These are phyloP conservation scores for Smutsia temminckii DNA, from an alignment of 2,797 vertebrate genomes.

Conservation along the genomic window DNA sequence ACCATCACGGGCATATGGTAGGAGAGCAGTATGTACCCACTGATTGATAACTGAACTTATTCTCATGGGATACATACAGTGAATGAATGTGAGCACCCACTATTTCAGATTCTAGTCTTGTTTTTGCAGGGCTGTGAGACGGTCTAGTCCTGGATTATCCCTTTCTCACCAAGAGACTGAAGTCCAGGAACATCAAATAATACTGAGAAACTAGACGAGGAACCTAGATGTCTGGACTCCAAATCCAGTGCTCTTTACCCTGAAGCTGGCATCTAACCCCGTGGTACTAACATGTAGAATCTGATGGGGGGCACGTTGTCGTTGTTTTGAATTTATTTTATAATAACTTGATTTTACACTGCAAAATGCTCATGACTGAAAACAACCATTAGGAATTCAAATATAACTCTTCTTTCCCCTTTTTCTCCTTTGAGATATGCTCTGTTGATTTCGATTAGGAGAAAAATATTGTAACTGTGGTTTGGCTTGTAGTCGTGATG, in stretches of 20 bases:
- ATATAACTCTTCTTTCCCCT: not conserved
- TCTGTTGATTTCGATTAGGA: conserved; percentile 60
- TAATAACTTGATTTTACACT: not conserved
- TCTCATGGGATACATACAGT: not conserved
- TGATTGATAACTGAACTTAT: not conserved
- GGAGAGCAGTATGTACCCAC: not conserved
- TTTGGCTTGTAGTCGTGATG: conserved; percentile 61
- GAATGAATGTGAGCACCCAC: accelerated
- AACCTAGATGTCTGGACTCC: not conserved
- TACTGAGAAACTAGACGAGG: not conserved
- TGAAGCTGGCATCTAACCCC: not conserved
- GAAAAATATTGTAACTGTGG: conserved; percentile 53
- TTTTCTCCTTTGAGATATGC: conserved; percentile 20
- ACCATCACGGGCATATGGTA: accelerated
- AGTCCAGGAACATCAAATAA: not conserved
- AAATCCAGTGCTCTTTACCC: not conserved
- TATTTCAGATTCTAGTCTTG: not conserved
- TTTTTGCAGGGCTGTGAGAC: not conserved
- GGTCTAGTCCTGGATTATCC: not conserved
- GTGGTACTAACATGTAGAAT: not conserved
- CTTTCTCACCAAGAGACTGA: not conserved
- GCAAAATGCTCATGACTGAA: not conserved
- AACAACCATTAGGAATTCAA: conserved; percentile 6
- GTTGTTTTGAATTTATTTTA: not conserved
- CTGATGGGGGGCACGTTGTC: accelerated